Evolutionary conservation across 30 jellyfish, hydroid and myxozoan genomes (phyloP).

Genomic region (Aurelia aurita complex sp. Pacific): DNA sequence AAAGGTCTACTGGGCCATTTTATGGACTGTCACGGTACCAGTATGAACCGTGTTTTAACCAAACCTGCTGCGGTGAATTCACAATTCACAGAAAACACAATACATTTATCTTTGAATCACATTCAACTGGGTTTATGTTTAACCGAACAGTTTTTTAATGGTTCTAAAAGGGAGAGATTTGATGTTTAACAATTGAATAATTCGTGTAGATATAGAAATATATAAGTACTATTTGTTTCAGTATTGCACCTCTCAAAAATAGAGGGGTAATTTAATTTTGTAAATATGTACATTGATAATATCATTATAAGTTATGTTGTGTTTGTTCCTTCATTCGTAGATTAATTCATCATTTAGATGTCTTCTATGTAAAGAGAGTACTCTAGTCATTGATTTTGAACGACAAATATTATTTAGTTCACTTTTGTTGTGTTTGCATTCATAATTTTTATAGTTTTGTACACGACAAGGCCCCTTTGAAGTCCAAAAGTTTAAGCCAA

Average conservation of each 20-base stretch:
- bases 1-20: too few relatives aligned
- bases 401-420: background rate
- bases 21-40: too few relatives aligned
- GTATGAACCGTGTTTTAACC: too few relatives aligned
- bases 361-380: slow-evolving; percentile 40
- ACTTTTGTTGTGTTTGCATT: too few relatives aligned
- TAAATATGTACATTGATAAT: slow-evolving; percentile 55
- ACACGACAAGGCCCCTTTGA: too few relatives aligned
- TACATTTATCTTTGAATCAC: too few relatives aligned
- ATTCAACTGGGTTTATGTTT: too few relatives aligned
- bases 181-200: background rate
- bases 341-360: background rate
- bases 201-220: slow-evolving; percentile 55
- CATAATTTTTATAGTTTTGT: too few relatives aligned
- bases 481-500: too few relatives aligned
- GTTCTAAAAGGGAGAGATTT: slow-evolving; percentile 18
- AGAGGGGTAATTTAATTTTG: slow-evolving; percentile 55
- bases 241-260: slow-evolving; percentile 42
- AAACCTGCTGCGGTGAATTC: too few relatives aligned
- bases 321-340: slow-evolving; percentile 25
- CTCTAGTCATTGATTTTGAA: slow-evolving; percentile 30
- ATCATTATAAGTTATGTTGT: slow-evolving; percentile 52
- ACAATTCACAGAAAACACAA: too few relatives aligned
- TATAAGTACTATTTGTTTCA: slow-evolving; percentile 11
- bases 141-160: too few relatives aligned